Percentiles rank a stretch among this genome's conserved stretches.
Evolutionary conservation across 2,888 invertebrate species (phyloP).

Genomic region (Ophioninae sp.): DNA sequence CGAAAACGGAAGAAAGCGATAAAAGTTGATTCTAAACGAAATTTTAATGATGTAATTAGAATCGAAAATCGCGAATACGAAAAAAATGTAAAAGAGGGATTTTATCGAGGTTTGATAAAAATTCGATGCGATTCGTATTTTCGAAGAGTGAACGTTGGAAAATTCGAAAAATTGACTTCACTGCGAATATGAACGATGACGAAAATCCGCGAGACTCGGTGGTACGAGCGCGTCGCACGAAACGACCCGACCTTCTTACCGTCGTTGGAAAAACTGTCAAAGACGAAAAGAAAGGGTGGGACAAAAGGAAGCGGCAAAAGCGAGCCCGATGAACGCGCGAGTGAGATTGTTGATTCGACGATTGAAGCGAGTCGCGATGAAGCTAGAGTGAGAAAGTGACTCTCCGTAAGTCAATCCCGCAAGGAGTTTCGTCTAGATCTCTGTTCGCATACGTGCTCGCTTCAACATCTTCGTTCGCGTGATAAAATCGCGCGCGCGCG

Average conservation of each 20-base stretch:
- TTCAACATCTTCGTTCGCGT: constrained; percentile 3
- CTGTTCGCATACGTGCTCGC: constrained; percentile 28
- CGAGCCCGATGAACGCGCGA: background rate
- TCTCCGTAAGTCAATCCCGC: constrained; percentile 39
- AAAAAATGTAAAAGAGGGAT: too few relatives aligned
- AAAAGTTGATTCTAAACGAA: too few relatives aligned
- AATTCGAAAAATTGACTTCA: too few relatives aligned
- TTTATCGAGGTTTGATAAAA: too few relatives aligned
- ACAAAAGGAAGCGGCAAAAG: background rate
- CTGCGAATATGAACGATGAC: too few relatives aligned
- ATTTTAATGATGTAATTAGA: too few relatives aligned
- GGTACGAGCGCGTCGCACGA: background rate
- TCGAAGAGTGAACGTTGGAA: too few relatives aligned
- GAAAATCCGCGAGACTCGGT: background rate
- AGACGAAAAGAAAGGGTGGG: background rate
- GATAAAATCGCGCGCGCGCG: constrained; percentile 16
- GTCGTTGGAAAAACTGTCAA: background rate
- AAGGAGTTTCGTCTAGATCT: constrained; percentile 40
- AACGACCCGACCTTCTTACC: background rate
- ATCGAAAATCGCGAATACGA: too few relatives aligned
- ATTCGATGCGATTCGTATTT: too few relatives aligned
- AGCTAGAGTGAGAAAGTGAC: constrained; percentile 45
- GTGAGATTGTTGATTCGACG: constrained; percentile 35
- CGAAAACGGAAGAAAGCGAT: too few relatives aligned
- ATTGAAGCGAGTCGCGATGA: constrained; percentile 6